These are phyloP conservation scores for Cariama cristata DNA, from an alignment of 2,113 vertebrate species.

Conservation along the genomic window DNA sequence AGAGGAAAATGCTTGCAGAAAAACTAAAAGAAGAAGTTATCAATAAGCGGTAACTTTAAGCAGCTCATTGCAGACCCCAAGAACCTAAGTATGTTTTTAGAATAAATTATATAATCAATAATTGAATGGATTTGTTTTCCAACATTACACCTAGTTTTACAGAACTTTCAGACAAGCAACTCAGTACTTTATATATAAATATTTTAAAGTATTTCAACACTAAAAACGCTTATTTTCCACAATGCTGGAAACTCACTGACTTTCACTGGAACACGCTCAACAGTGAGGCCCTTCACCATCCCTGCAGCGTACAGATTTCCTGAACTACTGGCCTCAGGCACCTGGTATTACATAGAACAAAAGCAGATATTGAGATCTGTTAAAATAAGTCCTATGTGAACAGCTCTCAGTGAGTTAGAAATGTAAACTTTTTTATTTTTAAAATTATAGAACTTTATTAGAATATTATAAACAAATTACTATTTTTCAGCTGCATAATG, in stretches of 20 bases:
- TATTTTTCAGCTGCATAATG: background rate
- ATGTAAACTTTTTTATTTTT: background rate
- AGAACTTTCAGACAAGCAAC: background rate
- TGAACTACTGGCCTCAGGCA: background rate
- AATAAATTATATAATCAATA: slow-evolving; percentile 48
- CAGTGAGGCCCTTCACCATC: rapidly evolving
- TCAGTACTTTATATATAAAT: background rate
- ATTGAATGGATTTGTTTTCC: slow-evolving; percentile 39
- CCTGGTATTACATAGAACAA: background rate
- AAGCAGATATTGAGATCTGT: background rate
- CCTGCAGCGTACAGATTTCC: background rate
- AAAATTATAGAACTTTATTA: background rate
- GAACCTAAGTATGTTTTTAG: slow-evolving; percentile 39
- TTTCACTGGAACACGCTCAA: background rate
- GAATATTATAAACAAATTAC: background rate
- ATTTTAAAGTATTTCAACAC: background rate
- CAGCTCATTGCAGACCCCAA: background rate
- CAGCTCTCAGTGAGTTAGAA: background rate
- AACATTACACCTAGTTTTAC: background rate
- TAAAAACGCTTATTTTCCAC: background rate
- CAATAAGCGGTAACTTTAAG: slow-evolving; percentile 82
- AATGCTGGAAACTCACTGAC: background rate
- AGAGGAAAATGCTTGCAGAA: slow-evolving; percentile 93
- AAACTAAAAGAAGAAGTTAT: slow-evolving; percentile 98
- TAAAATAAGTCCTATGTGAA: background rate